Base-by-base conservation (phyloP, 2,888 invertebrate species). In the Lobophora halterata region DNA sequence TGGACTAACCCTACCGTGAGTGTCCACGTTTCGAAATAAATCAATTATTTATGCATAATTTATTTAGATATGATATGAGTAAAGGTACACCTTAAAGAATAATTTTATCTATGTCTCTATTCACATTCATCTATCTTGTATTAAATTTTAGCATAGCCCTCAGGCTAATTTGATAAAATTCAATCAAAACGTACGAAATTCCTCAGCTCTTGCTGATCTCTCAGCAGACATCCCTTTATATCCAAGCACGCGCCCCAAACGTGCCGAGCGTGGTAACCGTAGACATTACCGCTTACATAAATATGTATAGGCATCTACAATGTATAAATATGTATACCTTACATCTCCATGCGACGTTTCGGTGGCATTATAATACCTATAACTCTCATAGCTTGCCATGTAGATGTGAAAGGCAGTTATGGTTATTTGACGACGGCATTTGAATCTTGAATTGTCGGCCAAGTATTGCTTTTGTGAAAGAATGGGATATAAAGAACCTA, bases 191-290 rank as follows among this genome's bases (percentile, higher is more conserved):
- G 47, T 34, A 34, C 40, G 36, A 55, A 52, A 61, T 52, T 46
- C 48, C 49, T 42, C 47, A 48, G 54, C 47, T 42, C 36, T 19
- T 14, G 42, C 48, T 50, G 50, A 53, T 53, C 46, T 50, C 41
- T 49, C 42, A 47, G 46, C 47, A 40, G 52, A 51, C 55, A 65
- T 61, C 58, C 58, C 60, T 64, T 65, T 67, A 69, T 69, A 71
- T 68, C 70, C 63, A 52, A 55, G 65, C 72, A 72, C 71, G 70
- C 64, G 57, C 60, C 43, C 46, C 42, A 60, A 65, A 75, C 76
- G 74, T 77, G 77, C 68, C 61, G 49, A 31, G 69, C 60, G 50
- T 77, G 49, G 60, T 61, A 73, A 74, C 61, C 49, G 35, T 58
- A 55, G 55, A 65, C 58, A 63, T 65, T 64, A 63, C 64, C 51